phyloP scores from a whole-genome alignment of 2,888 invertebrate genomes.

The Microdon myrmicae region DNA sequence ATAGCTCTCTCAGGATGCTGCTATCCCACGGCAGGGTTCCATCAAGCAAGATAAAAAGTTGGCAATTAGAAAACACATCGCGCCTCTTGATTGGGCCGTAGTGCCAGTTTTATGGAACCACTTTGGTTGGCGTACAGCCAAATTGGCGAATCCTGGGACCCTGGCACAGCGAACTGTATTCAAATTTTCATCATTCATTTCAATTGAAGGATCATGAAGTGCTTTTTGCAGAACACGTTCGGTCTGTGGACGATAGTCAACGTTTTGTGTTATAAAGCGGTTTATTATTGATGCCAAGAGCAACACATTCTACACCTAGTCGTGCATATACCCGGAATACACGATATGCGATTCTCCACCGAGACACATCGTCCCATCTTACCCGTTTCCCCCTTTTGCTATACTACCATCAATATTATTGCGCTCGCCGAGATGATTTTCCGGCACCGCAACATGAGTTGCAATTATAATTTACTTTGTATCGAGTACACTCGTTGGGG shows the following conservation, averaged over 20 bases:
- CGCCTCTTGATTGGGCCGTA: slow-evolving; percentile 5
- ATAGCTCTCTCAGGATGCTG: too few species aligned
- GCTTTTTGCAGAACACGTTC: background rate
- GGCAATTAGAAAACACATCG: slow-evolving; percentile 46
- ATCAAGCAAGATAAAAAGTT: slow-evolving; percentile 35
- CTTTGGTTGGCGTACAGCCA: too few species aligned
- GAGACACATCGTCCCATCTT: too few species aligned
- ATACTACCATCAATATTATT: slow-evolving; percentile 47
- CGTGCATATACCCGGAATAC: too few species aligned
- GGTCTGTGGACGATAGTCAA: slow-evolving; percentile 18
- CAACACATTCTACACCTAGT: slow-evolving; percentile 42
- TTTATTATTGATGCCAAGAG: slow-evolving; percentile 51
- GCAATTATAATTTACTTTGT: slow-evolving; percentile 52
- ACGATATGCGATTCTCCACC: too few species aligned
- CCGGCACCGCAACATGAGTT: slow-evolving; percentile 51
- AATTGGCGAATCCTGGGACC: too few species aligned
- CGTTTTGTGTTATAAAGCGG: slow-evolving; percentile 49
- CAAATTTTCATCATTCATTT: slow-evolving; percentile 44
- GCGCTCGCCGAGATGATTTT: slow-evolving; percentile 40
- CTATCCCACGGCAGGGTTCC: too few species aligned
- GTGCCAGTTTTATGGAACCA: slow-evolving; percentile 12
- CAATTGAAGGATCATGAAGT: slow-evolving; percentile 25
- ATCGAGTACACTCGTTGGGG: slow-evolving; percentile 38
- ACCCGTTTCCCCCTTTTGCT: slow-evolving; percentile 34
- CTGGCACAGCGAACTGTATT: too few species aligned